phyloP scores from a whole-genome alignment of 2,888 invertebrate species.

The Hedychridium roseum region DNA sequence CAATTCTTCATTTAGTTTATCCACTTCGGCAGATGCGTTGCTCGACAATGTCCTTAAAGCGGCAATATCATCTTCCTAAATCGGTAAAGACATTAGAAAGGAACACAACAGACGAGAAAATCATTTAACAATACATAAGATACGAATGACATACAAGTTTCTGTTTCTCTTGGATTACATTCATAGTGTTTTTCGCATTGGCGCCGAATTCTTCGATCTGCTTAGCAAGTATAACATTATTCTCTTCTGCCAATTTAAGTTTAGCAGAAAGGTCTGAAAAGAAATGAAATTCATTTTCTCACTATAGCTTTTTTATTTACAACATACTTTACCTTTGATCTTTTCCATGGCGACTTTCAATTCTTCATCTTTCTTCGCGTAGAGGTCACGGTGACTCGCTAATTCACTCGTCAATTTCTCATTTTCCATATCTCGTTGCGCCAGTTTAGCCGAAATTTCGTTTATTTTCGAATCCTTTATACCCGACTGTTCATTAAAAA shows the following conservation, averaged over 20 bases:
- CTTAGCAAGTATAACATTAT: constrained; percentile 66
- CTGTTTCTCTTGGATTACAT: constrained; percentile 48
- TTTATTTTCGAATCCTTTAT: constrained; percentile 67
- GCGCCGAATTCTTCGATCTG: constrained; percentile 63
- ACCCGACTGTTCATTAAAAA: constrained; percentile 65
- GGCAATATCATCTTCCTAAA: constrained; percentile 61
- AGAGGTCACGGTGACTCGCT: constrained; percentile 63
- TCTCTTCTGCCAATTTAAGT: constrained; percentile 66
- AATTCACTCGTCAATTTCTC: constrained; percentile 67
- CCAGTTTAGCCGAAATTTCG: constrained; percentile 66
- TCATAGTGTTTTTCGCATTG: constrained; percentile 64
- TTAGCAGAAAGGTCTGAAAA: constrained; percentile 67
- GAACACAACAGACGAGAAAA: not conserved
- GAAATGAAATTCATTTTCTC: constrained; percentile 5
- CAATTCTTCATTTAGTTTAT: constrained; percentile 67
- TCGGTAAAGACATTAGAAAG: not conserved
- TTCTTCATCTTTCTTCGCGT: constrained; percentile 64
- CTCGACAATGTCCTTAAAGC: constrained; percentile 69
- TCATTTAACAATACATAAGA: not conserved
- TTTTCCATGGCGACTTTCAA: constrained; percentile 59
- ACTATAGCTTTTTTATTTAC: not conserved
- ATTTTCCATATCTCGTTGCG: constrained; percentile 65
- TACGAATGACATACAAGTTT: constrained; percentile 58
- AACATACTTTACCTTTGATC: constrained; percentile 41
- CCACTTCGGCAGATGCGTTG: constrained; percentile 69